Evolutionary conservation across 2,797 vertebrate species (phyloP), one percentile per base, ranked within the genome.

Genomic region (Chloroceryle amazona): DNA sequence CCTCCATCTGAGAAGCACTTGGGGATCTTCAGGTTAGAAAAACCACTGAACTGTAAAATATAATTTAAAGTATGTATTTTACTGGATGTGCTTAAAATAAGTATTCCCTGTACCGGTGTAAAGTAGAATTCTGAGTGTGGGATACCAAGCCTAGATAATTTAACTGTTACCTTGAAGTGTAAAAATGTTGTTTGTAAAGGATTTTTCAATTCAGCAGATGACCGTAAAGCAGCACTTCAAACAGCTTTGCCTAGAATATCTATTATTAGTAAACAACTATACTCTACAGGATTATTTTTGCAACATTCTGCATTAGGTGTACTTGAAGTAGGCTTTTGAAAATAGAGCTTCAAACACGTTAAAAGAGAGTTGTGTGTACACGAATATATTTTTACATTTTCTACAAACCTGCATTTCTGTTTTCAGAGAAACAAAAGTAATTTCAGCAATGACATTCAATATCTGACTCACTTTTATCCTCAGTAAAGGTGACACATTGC

Each of bases 11-110:
- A 83, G 85, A 78, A 95, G 87, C 82, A 93, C 87, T 95, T 86
- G 47, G 90, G 89, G 92, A 94, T 93, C 94, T 63, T 72, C 90
- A 84, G 90, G 90, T 94, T 93, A 93, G 88, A 93, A 54, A 86
- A 96, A 90, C 66, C 88, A 92, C 39, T 95, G 89, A 96, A 94
- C 93, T 90, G 92, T 92, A 70, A 97, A 96, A 91, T 95, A 94
- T 87, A 3, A 89, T 96, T 96, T 96, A 93, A 95, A 96, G 88
- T 89, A 93, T 47, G 73, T 89, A 91, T 85, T 97, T 95, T 87
- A 92, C 67, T 93, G 79, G 73, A 86, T 95, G 87, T 49, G 42
- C 79, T 94, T 81, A 92, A 93, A 93, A 81, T 86, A 90, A 80
- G 60, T 88, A 93, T 93, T 93, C 93, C 87, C 87, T 68, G 41